These are phyloP conservation scores for Parapsyche elsis DNA, from an alignment of 1,140 invertebrate species.

Conservation along the genomic window DNA sequence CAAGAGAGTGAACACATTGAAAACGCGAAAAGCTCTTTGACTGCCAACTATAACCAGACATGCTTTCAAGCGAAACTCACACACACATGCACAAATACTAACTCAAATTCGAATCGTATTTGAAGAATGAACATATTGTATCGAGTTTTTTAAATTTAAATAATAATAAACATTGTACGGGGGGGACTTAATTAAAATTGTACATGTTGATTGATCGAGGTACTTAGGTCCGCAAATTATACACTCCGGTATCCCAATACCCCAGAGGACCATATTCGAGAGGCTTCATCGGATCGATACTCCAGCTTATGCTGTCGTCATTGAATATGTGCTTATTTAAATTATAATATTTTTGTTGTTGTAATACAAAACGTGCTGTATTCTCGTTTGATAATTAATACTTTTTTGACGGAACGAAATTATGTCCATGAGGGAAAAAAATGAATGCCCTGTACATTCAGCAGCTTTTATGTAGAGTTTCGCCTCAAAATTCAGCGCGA, in stretches of 20 bases:
- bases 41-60: neutral
- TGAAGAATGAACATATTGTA: too few relatives aligned
- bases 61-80: conserved; percentile 7
- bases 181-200: neutral
- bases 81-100: too few relatives aligned
- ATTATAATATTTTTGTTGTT: too few relatives aligned
- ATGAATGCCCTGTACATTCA: neutral
- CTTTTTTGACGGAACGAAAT: neutral
- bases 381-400: too few relatives aligned
- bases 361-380: too few relatives aligned
- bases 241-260: neutral
- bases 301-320: too few relatives aligned
- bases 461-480: neutral
- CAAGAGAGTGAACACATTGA: conserved; percentile 15
- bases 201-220: neutral
- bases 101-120: too few relatives aligned
- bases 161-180: too few relatives aligned
- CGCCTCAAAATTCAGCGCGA: conserved; percentile 4
- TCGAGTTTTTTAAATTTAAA: too few relatives aligned
- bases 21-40: conserved; percentile 6
- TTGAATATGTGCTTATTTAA: too few relatives aligned
- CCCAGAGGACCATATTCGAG: neutral
- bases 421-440: neutral
- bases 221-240: conserved; percentile 4
- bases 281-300: conserved; percentile 4